These are phyloP conservation scores for Rotaria socialis DNA, from an alignment of 2,888 invertebrate species.

Conservation along the genomic window DNA sequence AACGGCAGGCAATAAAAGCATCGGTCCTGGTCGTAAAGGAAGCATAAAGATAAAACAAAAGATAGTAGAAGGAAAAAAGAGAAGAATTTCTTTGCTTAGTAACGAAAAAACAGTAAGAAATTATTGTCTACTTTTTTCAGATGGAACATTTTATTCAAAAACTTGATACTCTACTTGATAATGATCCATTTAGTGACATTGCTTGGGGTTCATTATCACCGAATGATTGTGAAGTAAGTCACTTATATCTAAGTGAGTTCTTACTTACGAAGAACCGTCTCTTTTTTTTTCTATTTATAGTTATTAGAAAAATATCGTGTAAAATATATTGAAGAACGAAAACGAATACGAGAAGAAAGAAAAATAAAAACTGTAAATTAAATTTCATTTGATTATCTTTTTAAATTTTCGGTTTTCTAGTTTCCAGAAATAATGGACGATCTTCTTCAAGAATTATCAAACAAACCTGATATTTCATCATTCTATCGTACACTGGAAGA, in stretches of 20 bases:
- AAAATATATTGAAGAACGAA: neutral
- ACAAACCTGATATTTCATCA: constrained; percentile 27
- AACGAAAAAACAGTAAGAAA: neutral
- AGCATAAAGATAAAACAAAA: neutral
- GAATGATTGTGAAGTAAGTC: neutral
- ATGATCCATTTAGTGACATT: constrained; percentile 12
- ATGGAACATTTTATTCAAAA: constrained; percentile 22
- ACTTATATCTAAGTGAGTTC: too few species aligned
- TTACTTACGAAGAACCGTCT: too few species aligned
- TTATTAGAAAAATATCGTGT: neutral
- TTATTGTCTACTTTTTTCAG: neutral
- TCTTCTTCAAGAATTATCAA: constrained; percentile 12
- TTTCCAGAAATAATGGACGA: constrained; percentile 25
- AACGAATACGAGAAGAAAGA: constrained; percentile 30
- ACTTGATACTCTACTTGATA: constrained; percentile 6
- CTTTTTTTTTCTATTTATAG: neutral
- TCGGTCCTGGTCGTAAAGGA: neutral
- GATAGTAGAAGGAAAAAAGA: neutral
- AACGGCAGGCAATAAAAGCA: neutral
- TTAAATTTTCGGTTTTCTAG: neutral
- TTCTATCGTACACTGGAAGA: constrained; percentile 24
- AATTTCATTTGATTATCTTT: neutral
- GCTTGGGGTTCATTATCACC: neutral
- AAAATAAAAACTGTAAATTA: constrained; percentile 11
- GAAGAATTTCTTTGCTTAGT: neutral